phyloP scores from a whole-genome alignment of 2,113 vertebrate species.

The Agelaius phoeniceus region DNA sequence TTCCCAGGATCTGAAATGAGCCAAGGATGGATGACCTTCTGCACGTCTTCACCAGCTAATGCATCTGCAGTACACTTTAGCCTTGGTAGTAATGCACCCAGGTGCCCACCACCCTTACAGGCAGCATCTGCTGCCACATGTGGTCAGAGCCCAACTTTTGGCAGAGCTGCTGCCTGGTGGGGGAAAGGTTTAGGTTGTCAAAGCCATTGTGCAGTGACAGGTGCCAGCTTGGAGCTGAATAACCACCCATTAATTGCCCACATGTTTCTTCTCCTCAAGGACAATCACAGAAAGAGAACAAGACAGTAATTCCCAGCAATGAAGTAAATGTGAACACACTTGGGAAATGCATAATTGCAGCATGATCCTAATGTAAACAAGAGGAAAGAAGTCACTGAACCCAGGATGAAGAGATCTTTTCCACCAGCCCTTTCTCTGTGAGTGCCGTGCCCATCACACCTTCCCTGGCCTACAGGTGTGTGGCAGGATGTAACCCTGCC shows the following conservation, averaged over 20 bases:
- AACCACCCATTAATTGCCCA: neutral
- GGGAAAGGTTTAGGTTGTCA: neutral
- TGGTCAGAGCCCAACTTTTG: neutral
- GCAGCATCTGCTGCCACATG: neutral
- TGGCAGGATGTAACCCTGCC: neutral
- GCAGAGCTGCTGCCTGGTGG: neutral
- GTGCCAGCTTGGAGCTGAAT: neutral
- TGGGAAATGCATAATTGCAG: neutral
- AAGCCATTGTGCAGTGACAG: neutral
- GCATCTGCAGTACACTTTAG: neutral
- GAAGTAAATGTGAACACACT: neutral
- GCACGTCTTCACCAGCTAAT: neutral
- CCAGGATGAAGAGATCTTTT: neutral
- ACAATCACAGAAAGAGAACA: neutral
- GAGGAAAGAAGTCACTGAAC: neutral
- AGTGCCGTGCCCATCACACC: rapidly evolving
- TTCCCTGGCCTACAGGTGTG: neutral
- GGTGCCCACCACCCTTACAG: neutral
- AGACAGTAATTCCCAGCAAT: neutral
- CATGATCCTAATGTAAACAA: neutral
- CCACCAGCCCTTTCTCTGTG: neutral
- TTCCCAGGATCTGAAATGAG: neutral
- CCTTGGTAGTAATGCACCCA: rapidly evolving
- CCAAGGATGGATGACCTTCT: rapidly evolving
- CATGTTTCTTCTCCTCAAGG: neutral